phyloP scores from a whole-genome alignment of 2,113 vertebrate genomes.

The Stigmatopora argus region DNA sequence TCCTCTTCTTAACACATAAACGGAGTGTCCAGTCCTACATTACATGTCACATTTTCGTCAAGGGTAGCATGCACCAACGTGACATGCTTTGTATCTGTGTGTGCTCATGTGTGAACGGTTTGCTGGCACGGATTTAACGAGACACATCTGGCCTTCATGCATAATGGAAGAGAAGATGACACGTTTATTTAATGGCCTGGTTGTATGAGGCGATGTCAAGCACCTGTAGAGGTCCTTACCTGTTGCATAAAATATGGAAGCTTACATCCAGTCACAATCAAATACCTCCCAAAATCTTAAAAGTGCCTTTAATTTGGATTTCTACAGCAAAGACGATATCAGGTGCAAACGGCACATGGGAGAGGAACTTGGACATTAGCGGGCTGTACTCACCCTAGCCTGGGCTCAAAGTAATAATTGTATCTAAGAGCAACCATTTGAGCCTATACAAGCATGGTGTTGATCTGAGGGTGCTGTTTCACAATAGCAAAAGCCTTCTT shows the following conservation, averaged over 20 bases:
- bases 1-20: constrained; percentile 22
- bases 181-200: constrained; percentile 64
- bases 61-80: constrained; percentile 44
- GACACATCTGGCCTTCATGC: constrained; percentile 71
- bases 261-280: constrained; percentile 47
- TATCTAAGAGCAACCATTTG: constrained; percentile 59
- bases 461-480: constrained; percentile 25
- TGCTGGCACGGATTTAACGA: constrained; percentile 66
- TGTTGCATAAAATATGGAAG: constrained; percentile 64
- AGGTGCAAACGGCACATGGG: neutral
- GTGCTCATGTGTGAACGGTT: constrained; percentile 19
- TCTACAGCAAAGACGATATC: too few species aligned
- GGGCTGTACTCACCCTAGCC: constrained; percentile 33
- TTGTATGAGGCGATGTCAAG: constrained; percentile 65
- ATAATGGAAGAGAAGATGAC: constrained; percentile 68
- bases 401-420: constrained; percentile 57
- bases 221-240: constrained; percentile 62
- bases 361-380: neutral
- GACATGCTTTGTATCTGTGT: constrained; percentile 15
- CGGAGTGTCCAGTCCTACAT: constrained; percentile 10
- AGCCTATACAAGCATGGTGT: constrained; percentile 40
- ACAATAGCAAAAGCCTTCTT: constrained; percentile 34
- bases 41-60: constrained; percentile 44
- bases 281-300: constrained; percentile 24
- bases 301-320: too few species aligned